Base-by-base conservation (phyloP, 2,113 vertebrate genomes). In the Deroptyus accipitrinus region DNA sequence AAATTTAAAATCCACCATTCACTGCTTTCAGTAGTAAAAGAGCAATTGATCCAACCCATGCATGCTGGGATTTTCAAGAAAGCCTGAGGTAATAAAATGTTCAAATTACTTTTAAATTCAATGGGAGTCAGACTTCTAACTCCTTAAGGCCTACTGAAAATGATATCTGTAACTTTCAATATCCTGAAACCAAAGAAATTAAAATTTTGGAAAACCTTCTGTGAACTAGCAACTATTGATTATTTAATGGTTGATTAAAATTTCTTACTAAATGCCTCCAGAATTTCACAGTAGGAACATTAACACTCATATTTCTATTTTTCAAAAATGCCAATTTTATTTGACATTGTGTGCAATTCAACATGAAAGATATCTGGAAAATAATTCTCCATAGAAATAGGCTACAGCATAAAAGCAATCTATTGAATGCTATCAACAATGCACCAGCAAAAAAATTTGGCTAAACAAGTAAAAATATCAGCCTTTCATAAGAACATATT, bases 221-320 rank as follows among this genome's bases (percentile, higher is more conserved):
- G 30, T 86, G 54, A 88, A 67, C 15, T 42, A 78, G 30, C 57
- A 94, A 78, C 23, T 84, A 90, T 51, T 75, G 80, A 90, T 90
- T 96, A 92, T 69, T 74, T 88, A 95, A 88, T n/a, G 35, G 42
- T 27, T 86, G 42, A 88, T 89, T 84, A 88, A 94, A 93, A 70
- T 72, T 93, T 81, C n/a, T 77, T 59, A 42, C 79, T 80, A 92
- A 88, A 37, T 67, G 49, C 37, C 27, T 64, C 70, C 27, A 39
- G 66, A 91, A 79, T 78, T 91, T 93, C 83, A 83, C 51, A 54
- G 54, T 24, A 77, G 52, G 49, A 90, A 77, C 31, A 88, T 64
- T 77, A 93, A 52, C 22, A 80, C 37, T 77, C n/a, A 46, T 54
- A 78, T 83, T 87, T 81, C 73, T 81, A 46, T 80, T 92, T 95